Percentiles rank a stretch among this genome's conserved stretches.
These are phyloP conservation scores for Xerus inauris DNA, from an alignment of 2,113 vertebrate species.

Conservation along the genomic window DNA sequence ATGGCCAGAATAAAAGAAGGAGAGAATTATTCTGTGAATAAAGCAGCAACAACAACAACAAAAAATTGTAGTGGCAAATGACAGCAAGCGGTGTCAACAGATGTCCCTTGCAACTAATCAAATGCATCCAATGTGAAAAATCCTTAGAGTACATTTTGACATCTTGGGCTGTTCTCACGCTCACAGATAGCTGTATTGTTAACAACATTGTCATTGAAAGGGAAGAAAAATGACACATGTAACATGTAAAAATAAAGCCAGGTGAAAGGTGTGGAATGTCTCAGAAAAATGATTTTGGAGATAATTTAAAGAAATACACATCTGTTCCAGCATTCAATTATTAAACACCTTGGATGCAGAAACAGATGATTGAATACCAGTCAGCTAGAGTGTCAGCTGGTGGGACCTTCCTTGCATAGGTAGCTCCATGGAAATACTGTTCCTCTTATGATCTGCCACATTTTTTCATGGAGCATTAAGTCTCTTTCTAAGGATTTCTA, in stretches of 20 bases:
- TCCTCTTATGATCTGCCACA: neutral
- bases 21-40: neutral
- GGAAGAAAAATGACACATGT: conserved; percentile 43
- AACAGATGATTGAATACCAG: conserved; percentile 19
- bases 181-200: conserved; percentile 52
- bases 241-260: conserved; percentile 63
- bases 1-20: neutral
- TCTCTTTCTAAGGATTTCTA: conserved; percentile 67
- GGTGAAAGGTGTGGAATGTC: conserved; percentile 48
- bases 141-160: conserved; percentile 63
- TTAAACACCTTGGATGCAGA: conserved; percentile 42
- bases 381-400: neutral
- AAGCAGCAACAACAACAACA: neutral
- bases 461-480: conserved; percentile 22
- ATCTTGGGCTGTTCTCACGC: conserved; percentile 18
- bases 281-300: conserved; percentile 53
- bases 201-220: conserved; percentile 51
- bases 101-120: conserved; percentile 61
- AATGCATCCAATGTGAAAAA: conserved; percentile 60
- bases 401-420: neutral
- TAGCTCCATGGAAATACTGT: neutral
- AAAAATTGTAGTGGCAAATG: conserved; percentile 42
- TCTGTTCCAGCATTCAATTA: conserved; percentile 56
- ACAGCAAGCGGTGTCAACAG: conserved; percentile 52
- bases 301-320: conserved; percentile 42